Percentiles rank a stretch among this genome's conserved stretches.
These are phyloP conservation scores for Rhombomys opimus DNA, from an alignment of 2,113 vertebrate genomes.

Conservation along the genomic window DNA sequence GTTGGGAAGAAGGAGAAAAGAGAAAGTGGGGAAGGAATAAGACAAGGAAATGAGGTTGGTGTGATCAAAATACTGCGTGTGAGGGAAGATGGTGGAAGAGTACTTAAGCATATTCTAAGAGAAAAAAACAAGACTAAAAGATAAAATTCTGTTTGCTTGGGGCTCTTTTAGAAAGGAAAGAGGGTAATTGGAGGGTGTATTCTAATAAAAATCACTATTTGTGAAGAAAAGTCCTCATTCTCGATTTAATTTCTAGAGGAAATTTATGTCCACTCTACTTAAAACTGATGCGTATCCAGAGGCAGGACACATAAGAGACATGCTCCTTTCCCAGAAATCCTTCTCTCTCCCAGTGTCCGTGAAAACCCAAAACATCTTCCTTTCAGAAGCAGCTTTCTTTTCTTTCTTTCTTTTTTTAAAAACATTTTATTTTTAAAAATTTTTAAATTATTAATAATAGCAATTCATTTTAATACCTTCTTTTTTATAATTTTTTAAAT, in stretches of 20 bases:
- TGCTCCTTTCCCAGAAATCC: neutral
- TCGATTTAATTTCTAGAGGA: neutral
- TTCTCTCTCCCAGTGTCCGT: neutral
- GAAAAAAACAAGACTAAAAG: neutral
- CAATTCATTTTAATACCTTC: too few relatives aligned
- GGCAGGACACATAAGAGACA: too few relatives aligned
- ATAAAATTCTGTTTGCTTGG: neutral
- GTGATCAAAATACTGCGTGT: neutral
- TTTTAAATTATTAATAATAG: too few relatives aligned
- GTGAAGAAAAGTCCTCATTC: too few relatives aligned
- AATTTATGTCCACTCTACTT: neutral
- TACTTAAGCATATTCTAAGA: neutral
- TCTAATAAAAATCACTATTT: neutral
- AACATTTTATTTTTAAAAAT: too few relatives aligned
- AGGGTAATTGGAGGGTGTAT: neutral
- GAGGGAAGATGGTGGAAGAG: neutral
- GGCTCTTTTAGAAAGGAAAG: neutral
- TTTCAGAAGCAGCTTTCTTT: neutral
- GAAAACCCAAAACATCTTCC: neutral
- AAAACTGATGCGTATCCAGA: accelerated
- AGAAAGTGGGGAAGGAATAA: neutral
- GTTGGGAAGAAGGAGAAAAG: neutral
- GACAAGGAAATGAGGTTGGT: neutral
- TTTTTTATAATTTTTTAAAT: too few relatives aligned
- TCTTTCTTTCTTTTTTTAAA: neutral